phyloP scores from a whole-genome alignment of 2,888 invertebrate genomes.

The Lasius platythorax region DNA sequence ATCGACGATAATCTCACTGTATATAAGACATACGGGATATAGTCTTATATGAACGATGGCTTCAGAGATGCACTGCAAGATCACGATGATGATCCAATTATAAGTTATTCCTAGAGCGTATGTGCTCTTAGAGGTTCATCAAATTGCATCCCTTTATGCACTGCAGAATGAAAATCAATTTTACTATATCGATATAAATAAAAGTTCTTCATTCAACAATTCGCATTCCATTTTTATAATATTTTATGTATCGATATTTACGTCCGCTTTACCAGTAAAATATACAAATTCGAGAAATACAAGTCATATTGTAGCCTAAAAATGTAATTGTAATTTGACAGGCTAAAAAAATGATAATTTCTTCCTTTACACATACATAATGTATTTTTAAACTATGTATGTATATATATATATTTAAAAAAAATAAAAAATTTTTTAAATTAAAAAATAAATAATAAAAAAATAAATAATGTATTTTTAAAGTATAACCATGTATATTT shows the following conservation, averaged over 20 bases:
- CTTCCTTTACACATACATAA: background rate
- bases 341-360: background rate
- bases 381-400: background rate
- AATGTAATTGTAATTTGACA: background rate
- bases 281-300: background rate
- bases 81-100: slow-evolving; percentile 57
- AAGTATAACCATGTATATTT: background rate
- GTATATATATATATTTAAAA: background rate
- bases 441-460: no score
- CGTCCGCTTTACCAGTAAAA: background rate
- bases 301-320: background rate
- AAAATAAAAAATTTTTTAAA: no score
- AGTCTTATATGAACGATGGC: slow-evolving; percentile 28
- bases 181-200: slow-evolving; percentile 1
- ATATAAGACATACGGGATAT: background rate
- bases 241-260: background rate
- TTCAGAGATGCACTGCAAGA: slow-evolving; percentile 3
- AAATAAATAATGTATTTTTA: background rate
- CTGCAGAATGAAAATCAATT: background rate
- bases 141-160: slow-evolving; percentile 31
- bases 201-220: background rate
- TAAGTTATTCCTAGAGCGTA: slow-evolving; percentile 45
- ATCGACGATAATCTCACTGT: slow-evolving; percentile 45
- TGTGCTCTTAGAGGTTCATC: slow-evolving; percentile 29
- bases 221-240: background rate